These are phyloP conservation scores for Bolborhynchus lineola DNA, from an alignment of 2,113 vertebrate species.

Conservation along the genomic window DNA sequence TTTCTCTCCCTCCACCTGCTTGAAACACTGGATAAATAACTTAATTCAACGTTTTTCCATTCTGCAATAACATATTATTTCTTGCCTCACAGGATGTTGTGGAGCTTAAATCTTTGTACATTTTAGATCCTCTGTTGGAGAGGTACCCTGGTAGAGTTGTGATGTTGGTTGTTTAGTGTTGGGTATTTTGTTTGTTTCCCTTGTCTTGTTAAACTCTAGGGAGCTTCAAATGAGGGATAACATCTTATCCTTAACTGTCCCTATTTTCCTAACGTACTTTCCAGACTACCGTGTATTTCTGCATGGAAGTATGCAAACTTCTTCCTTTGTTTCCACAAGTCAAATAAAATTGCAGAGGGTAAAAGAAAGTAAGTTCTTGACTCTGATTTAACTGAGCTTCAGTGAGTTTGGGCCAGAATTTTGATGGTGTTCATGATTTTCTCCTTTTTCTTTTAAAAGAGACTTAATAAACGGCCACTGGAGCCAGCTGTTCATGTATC, in stretches of 20 bases:
- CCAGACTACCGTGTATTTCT: neutral
- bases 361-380: neutral
- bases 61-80: neutral
- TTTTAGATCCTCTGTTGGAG: neutral
- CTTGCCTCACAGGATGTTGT: neutral
- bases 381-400: neutral
- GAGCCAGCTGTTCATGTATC: neutral
- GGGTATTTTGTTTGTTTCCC: neutral
- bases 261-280: neutral
- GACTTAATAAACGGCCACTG: accelerated
- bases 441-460: neutral
- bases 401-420: neutral
- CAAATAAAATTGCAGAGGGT: neutral
- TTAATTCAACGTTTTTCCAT: neutral
- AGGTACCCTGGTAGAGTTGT: neutral
- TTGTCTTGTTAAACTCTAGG: neutral
- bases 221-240: neutral
- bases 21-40: neutral
- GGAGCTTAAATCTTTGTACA: neutral
- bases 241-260: neutral
- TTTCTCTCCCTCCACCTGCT: neutral
- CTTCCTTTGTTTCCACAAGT: neutral
- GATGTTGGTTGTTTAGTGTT: neutral
- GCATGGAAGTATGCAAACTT: neutral
- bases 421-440: neutral